phyloP scores from a whole-genome alignment of 1,140 invertebrate genomes.

The Tetragnatha versicolor region DNA sequence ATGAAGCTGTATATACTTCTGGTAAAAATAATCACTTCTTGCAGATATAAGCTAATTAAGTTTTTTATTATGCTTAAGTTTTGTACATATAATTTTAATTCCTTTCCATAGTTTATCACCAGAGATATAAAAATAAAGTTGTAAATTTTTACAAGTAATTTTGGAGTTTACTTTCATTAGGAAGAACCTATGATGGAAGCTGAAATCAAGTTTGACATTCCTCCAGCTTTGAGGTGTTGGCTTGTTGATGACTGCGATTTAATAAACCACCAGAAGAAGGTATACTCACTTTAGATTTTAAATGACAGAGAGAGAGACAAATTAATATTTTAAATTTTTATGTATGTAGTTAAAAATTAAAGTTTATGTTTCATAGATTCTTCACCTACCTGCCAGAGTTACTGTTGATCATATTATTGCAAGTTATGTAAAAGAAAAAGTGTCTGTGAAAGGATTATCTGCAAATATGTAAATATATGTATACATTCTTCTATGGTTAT shows the following conservation, averaged over 20 bases:
- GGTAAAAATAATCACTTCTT: too few species aligned
- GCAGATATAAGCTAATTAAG: too few species aligned
- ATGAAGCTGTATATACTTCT: too few species aligned
- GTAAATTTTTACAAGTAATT: too few species aligned
- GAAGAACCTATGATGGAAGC: slow-evolving; percentile 45
- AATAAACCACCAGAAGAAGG: slow-evolving; percentile 85
- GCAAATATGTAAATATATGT: slow-evolving; percentile 72
- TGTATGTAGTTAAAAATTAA: neutral
- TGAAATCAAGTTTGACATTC: slow-evolving; percentile 84
- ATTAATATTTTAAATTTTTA: neutral
- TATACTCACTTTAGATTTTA: slow-evolving; percentile 55
- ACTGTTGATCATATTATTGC: slow-evolving; percentile 88
- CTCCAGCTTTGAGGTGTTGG: slow-evolving; percentile 90
- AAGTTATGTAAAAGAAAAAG: slow-evolving; percentile 87
- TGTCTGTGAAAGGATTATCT: slow-evolving; percentile 79
- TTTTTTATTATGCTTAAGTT: too few species aligned
- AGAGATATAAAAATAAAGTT: too few species aligned
- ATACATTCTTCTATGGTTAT: slow-evolving; percentile 52
- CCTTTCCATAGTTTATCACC: too few species aligned
- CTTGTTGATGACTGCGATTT: slow-evolving; percentile 96
- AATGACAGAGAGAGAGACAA: neutral
- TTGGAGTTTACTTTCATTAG: too few species aligned
- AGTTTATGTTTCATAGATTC: slow-evolving; percentile 66
- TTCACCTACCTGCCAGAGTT: slow-evolving; percentile 82
- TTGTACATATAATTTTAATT: too few species aligned